Percentiles rank a stretch among this genome's conserved stretches.
Conservation (phyloP, 1,140 invertebrate genomes). For the Ephestia elutella region DNA sequence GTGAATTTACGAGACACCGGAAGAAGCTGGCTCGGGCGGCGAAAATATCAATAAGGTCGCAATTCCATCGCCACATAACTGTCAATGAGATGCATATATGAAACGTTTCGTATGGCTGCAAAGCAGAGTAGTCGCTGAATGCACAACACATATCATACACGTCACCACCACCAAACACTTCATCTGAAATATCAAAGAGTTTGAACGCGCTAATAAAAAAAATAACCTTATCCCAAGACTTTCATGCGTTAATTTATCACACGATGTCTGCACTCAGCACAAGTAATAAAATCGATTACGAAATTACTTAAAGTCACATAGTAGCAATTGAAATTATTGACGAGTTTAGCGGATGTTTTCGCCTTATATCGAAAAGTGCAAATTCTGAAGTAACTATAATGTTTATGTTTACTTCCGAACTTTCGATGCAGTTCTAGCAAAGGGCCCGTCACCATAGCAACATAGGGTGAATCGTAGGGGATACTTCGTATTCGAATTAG, state of each 20-base stretch:
- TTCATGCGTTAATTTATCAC: too few species aligned
- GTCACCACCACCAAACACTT: too few species aligned
- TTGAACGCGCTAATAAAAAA: too few species aligned
- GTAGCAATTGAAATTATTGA: too few species aligned
- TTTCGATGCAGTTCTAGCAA: slow-evolving; percentile 43
- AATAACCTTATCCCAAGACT: too few species aligned
- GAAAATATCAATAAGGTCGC: slow-evolving; percentile 43
- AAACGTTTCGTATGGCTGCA: not conserved
- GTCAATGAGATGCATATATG: not conserved
- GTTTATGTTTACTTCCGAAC: slow-evolving; percentile 23
- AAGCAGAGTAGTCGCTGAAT: too few species aligned
- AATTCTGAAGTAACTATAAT: slow-evolving; percentile 19
- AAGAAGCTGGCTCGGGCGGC: slow-evolving; percentile 24
- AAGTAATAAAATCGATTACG: too few species aligned
- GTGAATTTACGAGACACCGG: slow-evolving; percentile 37
- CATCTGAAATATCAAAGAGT: too few species aligned
- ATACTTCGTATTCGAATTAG: slow-evolving; percentile 57
- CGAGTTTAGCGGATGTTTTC: too few species aligned
- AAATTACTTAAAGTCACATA: too few species aligned
- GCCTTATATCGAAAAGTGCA: slow-evolving; percentile 24
- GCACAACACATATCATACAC: too few species aligned
- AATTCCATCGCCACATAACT: not conserved
- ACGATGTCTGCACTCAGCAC: too few species aligned
- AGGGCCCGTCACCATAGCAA: slow-evolving; percentile 56
- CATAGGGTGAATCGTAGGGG: slow-evolving; percentile 55